Evolutionary conservation across 2,113 vertebrate genomes (phyloP).

Genomic region (Prunella himalayana): DNA sequence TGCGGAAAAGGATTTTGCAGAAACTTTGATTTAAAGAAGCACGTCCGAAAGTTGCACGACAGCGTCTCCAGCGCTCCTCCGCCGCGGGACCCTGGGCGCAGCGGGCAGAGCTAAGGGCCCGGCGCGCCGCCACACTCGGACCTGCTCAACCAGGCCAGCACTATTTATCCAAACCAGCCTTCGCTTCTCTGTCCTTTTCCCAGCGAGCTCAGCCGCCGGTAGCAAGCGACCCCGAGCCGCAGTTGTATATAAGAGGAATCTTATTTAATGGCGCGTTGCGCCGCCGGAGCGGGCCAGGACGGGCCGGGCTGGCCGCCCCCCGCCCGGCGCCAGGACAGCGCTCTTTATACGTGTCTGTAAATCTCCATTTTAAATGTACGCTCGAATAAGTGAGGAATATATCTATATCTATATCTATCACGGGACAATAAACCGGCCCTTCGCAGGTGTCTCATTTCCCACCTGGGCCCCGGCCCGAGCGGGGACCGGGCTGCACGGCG

Average conservation of each 20-base stretch:
- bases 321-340: slow-evolving; percentile 40
- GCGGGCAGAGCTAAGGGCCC: slow-evolving; percentile 79
- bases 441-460: slow-evolving; percentile 69
- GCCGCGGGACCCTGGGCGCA: slow-evolving; percentile 80
- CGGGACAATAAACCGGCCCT: slow-evolving; percentile 75
- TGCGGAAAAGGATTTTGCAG: slow-evolving; percentile 91
- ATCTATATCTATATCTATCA: slow-evolving; percentile 63
- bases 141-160: slow-evolving; percentile 57
- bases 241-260: slow-evolving; percentile 71
- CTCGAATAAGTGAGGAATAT: slow-evolving; percentile 75
- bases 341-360: slow-evolving; percentile 77
- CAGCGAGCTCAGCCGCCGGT: slow-evolving; percentile 68
- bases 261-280: slow-evolving; percentile 52
- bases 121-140: background rate
- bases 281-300: background rate
- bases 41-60: slow-evolving; percentile 89
- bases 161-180: slow-evolving; percentile 72
- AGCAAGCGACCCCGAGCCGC: slow-evolving; percentile 60
- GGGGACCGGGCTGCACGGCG: background rate
- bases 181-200: slow-evolving; percentile 61
- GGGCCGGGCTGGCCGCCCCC: slow-evolving; percentile 38
- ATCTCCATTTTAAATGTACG: slow-evolving; percentile 76
- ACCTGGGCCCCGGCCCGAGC: background rate
- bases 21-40: slow-evolving; percentile 92
- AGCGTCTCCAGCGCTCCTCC: slow-evolving; percentile 69